A percentile compares a stretch with the other conserved stretches of the same genome.
Conservation (phyloP, 2,797 vertebrate genomes). For the Loriculus beryllinus region DNA sequence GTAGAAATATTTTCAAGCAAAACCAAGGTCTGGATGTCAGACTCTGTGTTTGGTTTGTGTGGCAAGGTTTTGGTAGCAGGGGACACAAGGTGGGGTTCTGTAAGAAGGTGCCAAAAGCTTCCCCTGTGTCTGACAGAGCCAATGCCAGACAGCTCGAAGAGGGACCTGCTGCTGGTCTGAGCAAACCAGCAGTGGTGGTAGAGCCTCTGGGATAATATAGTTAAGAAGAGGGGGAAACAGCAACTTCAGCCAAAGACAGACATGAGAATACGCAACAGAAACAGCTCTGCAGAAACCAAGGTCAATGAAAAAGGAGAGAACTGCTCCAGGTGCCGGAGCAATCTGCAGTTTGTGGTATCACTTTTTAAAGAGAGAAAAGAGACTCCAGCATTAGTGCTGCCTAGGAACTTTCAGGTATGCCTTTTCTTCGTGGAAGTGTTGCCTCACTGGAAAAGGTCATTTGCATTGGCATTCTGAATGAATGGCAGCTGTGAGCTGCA, state of each 20-base stretch:
- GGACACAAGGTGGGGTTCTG: neutral
- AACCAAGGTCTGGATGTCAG: neutral
- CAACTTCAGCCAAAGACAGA: neutral
- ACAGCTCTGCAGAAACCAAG: neutral
- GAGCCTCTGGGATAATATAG: neutral
- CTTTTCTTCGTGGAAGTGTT: neutral
- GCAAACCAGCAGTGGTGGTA: rapidly evolving
- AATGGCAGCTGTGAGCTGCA: neutral
- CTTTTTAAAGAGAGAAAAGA: neutral
- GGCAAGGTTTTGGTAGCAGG: neutral
- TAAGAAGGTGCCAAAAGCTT: neutral
- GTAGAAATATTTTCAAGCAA: neutral
- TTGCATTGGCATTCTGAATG: neutral
- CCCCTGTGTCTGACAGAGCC: neutral
- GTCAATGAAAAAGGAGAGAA: neutral
- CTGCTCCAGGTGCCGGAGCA: neutral
- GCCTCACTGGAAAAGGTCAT: neutral
- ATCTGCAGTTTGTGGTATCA: neutral
- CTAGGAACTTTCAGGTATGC: neutral
- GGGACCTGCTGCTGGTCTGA: neutral
- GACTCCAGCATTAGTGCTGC: neutral
- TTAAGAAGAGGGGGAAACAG: neutral
- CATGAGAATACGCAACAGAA: neutral
- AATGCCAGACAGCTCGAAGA: neutral
- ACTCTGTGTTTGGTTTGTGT: neutral